Conservation (phyloP, 2,888 invertebrate genomes). For the Stenodera caucasica region DNA sequence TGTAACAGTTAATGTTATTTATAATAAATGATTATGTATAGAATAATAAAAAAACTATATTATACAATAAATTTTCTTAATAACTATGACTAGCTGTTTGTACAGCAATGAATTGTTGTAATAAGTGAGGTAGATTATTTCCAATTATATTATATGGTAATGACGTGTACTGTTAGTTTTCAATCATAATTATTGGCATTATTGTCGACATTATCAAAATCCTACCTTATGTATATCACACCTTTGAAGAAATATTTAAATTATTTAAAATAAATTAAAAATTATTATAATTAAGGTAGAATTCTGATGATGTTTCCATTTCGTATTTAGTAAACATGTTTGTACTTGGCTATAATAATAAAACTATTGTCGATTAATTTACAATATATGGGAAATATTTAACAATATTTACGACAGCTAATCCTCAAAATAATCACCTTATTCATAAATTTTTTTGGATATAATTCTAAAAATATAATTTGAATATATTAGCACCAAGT, state of each 20-base stretch:
- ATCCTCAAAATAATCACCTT: not conserved
- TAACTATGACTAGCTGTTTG: conserved; percentile 57
- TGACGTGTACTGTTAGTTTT: not conserved
- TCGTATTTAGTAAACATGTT: not conserved
- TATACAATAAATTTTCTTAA: conserved; percentile 45
- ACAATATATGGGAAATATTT: not conserved
- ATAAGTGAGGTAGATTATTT: conserved; percentile 54
- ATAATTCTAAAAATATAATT: not conserved
- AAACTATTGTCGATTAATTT: conserved; percentile 3
- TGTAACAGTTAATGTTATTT: conserved; percentile 42
- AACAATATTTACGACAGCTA: not conserved
- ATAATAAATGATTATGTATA: conserved; percentile 35
- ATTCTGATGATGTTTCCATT: not conserved
- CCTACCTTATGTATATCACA: too few relatives aligned
- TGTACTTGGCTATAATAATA: not conserved
- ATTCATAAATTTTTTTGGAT: not conserved
- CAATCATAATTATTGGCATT: conserved; percentile 26
- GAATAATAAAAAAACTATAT: conserved; percentile 41
- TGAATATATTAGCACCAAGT: conserved; percentile 1
- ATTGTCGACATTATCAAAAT: too few relatives aligned
- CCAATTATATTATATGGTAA: not conserved
- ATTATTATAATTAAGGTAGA: conserved; percentile 11
- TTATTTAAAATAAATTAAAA: conserved; percentile 23
- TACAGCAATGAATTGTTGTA: conserved; percentile 57
- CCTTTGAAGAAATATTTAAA: conserved; percentile 24